Evolutionary conservation across 2,888 invertebrate genomes (phyloP), one percentile per base, ranked within the genome.

Genomic region (Amorpha juglandis): DNA sequence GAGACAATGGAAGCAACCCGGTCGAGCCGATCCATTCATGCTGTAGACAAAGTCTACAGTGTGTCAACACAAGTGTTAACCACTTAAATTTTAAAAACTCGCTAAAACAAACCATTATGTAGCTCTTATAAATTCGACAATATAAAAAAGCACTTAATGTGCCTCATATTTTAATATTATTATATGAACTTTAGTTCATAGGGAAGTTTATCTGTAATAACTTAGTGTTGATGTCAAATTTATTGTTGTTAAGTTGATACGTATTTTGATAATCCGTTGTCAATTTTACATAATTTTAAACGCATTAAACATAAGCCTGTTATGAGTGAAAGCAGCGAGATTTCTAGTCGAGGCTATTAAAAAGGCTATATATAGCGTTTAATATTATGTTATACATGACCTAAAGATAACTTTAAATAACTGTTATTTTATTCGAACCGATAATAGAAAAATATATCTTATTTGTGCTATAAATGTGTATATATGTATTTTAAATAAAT

Each of bases 201-300:
- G 55, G 38, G 4, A 70, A 71, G 66, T 72, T 73, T 67, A 73
- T 67, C 55, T 38, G 42, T 53, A 68, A 71, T 70, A 69, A 77
- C 68, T 65, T 67, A 66, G 68, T 71, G 63, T 72, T 69, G 69
- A 68, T 68, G 65, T 68, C 67, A 68, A 38, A 50, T 64, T 66
- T 69, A 68, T 68, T 67, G 63, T 66, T 73, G 63, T 67, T 70
- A 69, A 67, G 63, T 69, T 64, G 64, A 52, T 66, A 69, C 65
- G 65, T 66, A 58, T 51, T 69, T 62, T 62, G 69, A 70, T 71
- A 70, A 72, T 70, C 45, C 71, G 52, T 62, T 68, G 70, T 66
- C 69, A 68, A 71, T 69, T 67, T 70, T 67, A 68, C 62, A 69
- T 69, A 62, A 70, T 67, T 66, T 53, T 14, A 67, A 66, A 68